Evolutionary conservation across 2,888 invertebrate species (phyloP), one percentile per base, ranked within the genome.

Genomic region (Tubiluchus corallicola): DNA sequence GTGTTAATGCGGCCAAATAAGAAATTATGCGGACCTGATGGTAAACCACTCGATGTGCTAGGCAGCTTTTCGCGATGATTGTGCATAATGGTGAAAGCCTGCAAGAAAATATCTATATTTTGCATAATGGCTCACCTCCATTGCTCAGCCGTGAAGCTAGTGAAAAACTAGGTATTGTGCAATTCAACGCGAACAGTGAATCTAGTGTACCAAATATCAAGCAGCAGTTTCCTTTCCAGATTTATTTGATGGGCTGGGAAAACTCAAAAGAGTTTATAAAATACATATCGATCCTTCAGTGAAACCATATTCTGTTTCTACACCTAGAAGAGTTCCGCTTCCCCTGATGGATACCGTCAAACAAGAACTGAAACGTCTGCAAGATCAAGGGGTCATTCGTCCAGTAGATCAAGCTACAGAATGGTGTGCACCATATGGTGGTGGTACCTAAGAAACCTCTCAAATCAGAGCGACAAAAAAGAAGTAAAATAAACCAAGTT

Each of bases 101-200:
- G 29, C 29, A 29, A n/a, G n/a, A 9, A 29, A n/a, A 29, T 9
- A 29, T 29, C n/a, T 29, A 29, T n/a, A n/a, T 29, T n/a, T 9
- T 29, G 9, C 9, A 29, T 9, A 9, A n/a, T 29, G 29, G 29
- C n/a, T 9, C 29, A 9, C n/a, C 29, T 29, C 9, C 29, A n/a
- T n/a, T 29, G n/a, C 29, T 29, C 9, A 29, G 29, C 29, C 29
- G 29, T n/a, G 9, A 29, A 9, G n/a, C 29, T 29, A 29, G 29
- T 29, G 9, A n/a, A 9, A n/a, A 29, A 9, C 29, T 29, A 9
- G n/a, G n/a, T n/a, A 29, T 29, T 9, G 29, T 29, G 29, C 29
- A 29, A 29, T n/a, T 29, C n/a, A 29, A 29, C n/a, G 29, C n/a
- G 29, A n/a, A 29, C n/a, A 29, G 29, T n/a, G n/a, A n/a, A n/a